A percentile compares a stretch with the other conserved stretches of the same genome.
These are phyloP conservation scores for Anadara kagoshimensis DNA, from an alignment of 1,140 invertebrate species.

Conservation along the genomic window DNA sequence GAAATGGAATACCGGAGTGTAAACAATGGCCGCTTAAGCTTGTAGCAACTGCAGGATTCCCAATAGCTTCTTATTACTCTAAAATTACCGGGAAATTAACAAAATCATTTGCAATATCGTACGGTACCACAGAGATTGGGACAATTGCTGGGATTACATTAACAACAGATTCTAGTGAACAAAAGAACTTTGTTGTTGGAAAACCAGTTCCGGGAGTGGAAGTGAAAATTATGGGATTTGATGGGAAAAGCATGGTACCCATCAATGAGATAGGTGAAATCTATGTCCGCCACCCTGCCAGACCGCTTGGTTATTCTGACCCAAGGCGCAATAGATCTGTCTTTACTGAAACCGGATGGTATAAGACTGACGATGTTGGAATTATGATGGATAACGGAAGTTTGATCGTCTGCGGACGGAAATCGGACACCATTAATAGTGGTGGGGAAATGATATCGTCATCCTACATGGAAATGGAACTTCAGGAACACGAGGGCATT, in stretches of 20 bases:
- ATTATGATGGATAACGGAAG: neutral
- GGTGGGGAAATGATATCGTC: neutral
- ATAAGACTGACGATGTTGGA: neutral
- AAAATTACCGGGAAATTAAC: neutral
- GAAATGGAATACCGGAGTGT: neutral
- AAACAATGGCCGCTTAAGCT: neutral
- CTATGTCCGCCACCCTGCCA: no score
- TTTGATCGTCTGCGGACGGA: neutral
- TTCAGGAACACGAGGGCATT: neutral
- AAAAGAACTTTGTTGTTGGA: no score
- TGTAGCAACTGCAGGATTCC: neutral
- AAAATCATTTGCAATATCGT: neutral
- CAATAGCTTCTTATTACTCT: neutral
- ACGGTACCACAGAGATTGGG: neutral
- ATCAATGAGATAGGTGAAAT: no score
- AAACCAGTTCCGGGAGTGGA: no score
- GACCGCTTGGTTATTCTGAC: no score
- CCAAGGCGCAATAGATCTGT: no score
- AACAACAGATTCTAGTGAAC: neutral
- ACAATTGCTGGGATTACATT: neutral
- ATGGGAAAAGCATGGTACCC: no score
- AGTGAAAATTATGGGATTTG: no score
- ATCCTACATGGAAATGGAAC: neutral
- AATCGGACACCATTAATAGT: conserved; percentile 1
- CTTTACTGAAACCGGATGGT: neutral